These are phyloP conservation scores for Cryptocephalus primarius DNA, from an alignment of 2,888 invertebrate genomes.

Conservation along the genomic window DNA sequence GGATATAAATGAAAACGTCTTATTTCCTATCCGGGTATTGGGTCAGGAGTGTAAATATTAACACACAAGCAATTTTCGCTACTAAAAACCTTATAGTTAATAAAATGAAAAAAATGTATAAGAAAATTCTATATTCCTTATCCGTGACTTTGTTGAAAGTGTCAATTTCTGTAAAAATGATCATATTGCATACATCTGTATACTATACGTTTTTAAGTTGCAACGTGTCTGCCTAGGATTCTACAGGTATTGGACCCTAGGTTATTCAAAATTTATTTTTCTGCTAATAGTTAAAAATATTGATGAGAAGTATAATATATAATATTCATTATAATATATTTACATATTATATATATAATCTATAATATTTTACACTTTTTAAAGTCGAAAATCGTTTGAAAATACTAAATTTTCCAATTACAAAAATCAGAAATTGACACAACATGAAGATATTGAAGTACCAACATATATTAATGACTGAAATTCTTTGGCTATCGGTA, in stretches of 20 bases:
- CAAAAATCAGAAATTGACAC: too few relatives aligned
- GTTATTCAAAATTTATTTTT: neutral
- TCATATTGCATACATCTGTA: constrained; percentile 34
- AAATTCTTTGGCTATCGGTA: too few relatives aligned
- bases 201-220: constrained; percentile 48
- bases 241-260: constrained; percentile 39
- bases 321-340: too few relatives aligned
- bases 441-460: too few relatives aligned
- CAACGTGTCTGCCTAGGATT: constrained; percentile 54
- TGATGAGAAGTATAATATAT: neutral
- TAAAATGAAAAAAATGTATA: neutral
- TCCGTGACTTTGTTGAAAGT: too few relatives aligned
- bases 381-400: too few relatives aligned
- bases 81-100: constrained; percentile 36
- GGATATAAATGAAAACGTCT: constrained; percentile 55
- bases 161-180: constrained; percentile 14
- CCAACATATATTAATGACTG: too few relatives aligned
- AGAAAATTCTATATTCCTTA: neutral
- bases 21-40: constrained; percentile 35
- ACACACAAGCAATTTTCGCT: constrained; percentile 57
- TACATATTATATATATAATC: too few relatives aligned
- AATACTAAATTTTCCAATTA: too few relatives aligned
- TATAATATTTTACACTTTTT: too few relatives aligned
- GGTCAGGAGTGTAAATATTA: constrained; percentile 49
- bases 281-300: neutral